Evolutionary conservation across 2,888 invertebrate genomes (phyloP), one percentile per base, ranked within the genome.

Genomic region (Paralinhomoeus sp.): DNA sequence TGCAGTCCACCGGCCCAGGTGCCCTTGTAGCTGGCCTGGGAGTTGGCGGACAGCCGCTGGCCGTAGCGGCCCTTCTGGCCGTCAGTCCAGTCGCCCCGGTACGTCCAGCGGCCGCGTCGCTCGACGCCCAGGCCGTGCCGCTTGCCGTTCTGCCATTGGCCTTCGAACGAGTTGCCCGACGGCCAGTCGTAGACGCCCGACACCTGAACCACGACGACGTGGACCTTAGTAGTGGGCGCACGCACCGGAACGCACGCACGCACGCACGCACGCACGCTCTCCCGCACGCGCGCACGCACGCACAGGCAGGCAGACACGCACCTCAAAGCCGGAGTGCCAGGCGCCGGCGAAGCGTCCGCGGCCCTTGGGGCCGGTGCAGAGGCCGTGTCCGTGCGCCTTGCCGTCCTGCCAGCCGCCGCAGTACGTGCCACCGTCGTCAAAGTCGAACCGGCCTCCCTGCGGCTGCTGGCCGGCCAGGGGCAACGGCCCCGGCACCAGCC

Each of bases 281-380:
- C n/a, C n/a, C n/a, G n/a, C n/a, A n/a, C n/a, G n/a, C n/a, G n/a
- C n/a, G n/a, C n/a, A n/a, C n/a, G n/a, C n/a, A n/a, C n/a, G n/a
- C n/a, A n/a, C n/a, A n/a, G n/a, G n/a, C n/a, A n/a, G n/a, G n/a
- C n/a, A n/a, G n/a, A n/a, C n/a, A n/a, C n/a, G n/a, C 57, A 89
- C 85, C 72, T 97, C 97, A 72, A 97, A 99, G 57, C 97, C 97
- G 68, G 80, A 89, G 69, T 89, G 84, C 93, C 93, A 97, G 61
- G 87, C 85, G 54, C 97, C 97, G 52, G 89, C 81, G 70, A 91
- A 99, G 61, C 93, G 93, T 43, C 97, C 97, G 68, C 89, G 87
- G 56, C 89, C 85, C 67, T 89, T 89, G 59, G 89, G 85, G 2
- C 27, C 60, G 20, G 61, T 61, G 49, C 68, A 97, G 56, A 97